phyloP scores from a whole-genome alignment of 2,113 vertebrate species.

The Cercocebus atys region DNA sequence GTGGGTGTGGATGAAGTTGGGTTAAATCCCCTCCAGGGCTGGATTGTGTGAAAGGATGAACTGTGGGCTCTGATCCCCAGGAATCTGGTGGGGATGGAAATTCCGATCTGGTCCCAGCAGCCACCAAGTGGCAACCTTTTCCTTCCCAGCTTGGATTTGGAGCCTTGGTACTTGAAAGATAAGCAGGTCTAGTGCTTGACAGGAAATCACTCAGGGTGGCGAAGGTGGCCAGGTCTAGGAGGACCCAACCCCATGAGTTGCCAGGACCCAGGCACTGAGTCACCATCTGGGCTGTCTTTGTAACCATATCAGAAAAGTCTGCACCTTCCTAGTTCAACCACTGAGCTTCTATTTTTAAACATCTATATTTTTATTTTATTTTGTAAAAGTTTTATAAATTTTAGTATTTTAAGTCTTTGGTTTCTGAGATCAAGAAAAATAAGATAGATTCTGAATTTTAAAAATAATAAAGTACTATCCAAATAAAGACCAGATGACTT shows the following conservation, averaged over 20 bases:
- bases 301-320: not conserved
- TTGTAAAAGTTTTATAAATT: not conserved
- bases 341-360: not conserved
- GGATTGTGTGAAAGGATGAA: not conserved
- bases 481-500: not conserved
- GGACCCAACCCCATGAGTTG: not conserved
- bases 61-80: accelerated
- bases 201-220: not conserved
- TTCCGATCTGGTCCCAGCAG: not conserved
- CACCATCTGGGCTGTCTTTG: too few relatives aligned
- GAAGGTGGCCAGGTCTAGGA: not conserved
- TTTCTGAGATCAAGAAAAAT: not conserved
- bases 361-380: not conserved
- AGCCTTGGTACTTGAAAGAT: not conserved
- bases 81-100: not conserved
- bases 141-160: not conserved
- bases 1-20: not conserved
- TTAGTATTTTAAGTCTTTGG: conserved; percentile 19
- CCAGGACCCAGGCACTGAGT: not conserved
- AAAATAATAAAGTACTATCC: not conserved
- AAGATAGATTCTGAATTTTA: not conserved
- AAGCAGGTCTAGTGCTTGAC: not conserved
- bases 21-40: not conserved
- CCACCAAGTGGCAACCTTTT: not conserved
- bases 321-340: not conserved